Conservation (phyloP, 2,888 invertebrate species). For the Melanchra persicariae region DNA sequence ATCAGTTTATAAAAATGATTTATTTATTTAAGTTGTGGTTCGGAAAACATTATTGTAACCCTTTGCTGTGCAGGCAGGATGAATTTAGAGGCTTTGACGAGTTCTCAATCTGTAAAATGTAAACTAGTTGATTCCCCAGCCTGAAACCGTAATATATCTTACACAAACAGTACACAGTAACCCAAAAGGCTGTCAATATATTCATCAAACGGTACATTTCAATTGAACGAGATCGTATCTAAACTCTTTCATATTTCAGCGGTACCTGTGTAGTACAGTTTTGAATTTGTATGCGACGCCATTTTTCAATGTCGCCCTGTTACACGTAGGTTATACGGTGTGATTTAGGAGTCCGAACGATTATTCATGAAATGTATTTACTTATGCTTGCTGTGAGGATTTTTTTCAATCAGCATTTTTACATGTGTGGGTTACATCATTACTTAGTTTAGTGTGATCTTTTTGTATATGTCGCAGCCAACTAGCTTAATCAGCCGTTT, state of each 20-base stretch:
- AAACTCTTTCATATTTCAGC: constrained; percentile 63
- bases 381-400: not conserved
- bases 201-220: constrained; percentile 59
- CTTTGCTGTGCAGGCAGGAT: no score
- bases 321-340: constrained; percentile 34
- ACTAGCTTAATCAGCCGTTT: no score
- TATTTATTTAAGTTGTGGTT: no score
- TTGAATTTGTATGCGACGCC: constrained; percentile 51
- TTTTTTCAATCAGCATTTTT: no score
- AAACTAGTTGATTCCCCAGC: not conserved
- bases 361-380: constrained; percentile 7
- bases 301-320: constrained; percentile 53
- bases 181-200: constrained; percentile 30
- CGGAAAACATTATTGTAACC: no score
- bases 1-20: no score
- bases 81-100: no score
- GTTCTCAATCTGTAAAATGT: not conserved
- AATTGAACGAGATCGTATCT: constrained; percentile 62
- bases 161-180: not conserved
- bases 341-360: constrained; percentile 44
- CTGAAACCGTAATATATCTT: not conserved
- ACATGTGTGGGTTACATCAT: no score
- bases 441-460: no score
- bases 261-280: constrained; percentile 18
- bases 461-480: no score